These are phyloP conservation scores for Agapornis canus DNA, from an alignment of 2,797 vertebrate genomes.

Conservation along the genomic window DNA sequence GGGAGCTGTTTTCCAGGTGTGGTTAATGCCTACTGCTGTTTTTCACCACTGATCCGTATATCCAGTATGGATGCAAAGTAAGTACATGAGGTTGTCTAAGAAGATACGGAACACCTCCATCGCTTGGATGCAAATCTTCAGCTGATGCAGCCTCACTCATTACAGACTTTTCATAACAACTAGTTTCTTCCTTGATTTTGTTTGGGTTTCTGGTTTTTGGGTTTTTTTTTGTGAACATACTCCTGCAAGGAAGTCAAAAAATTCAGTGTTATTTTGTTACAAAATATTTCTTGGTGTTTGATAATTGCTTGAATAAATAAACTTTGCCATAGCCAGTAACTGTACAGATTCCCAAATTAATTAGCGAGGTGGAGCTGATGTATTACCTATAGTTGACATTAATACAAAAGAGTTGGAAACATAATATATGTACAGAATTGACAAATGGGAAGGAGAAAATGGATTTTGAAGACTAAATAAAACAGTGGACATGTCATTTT, in stretches of 20 bases:
- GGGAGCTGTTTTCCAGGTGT: neutral
- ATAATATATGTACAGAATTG: neutral
- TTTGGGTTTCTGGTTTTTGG: too few species aligned
- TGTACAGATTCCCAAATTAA: neutral
- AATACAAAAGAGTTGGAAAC: neutral
- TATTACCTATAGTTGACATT: neutral
- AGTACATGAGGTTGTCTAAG: neutral
- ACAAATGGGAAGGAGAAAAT: neutral
- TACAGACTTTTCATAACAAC: neutral
- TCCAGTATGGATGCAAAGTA: neutral
- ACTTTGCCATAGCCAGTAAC: neutral
- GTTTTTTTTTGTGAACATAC: neutral
- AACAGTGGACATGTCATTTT: neutral
- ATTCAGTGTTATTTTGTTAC: neutral
- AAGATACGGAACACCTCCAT: neutral
- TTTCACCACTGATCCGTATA: neutral
- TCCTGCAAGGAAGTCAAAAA: neutral
- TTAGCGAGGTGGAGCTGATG: neutral
- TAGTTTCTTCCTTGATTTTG: neutral
- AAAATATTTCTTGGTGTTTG: neutral
- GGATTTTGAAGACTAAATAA: neutral
- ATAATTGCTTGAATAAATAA: neutral
- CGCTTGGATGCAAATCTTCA: neutral
- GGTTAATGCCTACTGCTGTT: neutral
- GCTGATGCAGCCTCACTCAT: neutral